Evolutionary conservation across 2,797 vertebrate genomes (phyloP), one percentile per base, ranked within the genome.

Genomic region (Artibeus lituratus): DNA sequence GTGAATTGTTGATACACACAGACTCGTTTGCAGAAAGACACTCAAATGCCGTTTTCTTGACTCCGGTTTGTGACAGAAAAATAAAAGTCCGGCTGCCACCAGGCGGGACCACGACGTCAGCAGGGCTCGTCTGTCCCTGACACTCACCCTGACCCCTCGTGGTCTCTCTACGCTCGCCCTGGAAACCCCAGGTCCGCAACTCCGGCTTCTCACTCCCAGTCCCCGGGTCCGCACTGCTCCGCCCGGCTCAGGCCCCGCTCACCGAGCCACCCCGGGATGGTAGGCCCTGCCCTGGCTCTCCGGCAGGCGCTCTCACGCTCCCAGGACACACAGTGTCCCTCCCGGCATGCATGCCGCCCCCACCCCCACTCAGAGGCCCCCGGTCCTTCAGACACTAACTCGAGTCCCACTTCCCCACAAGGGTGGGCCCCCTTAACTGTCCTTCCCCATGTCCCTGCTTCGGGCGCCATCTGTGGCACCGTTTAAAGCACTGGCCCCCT

Each of bases 381-480:
- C 18, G n/a, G 22, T 10, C 12, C 70, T n/a, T 6, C 3, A 59
- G 78, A 59, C 11, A 0, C 39, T 12, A 81, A 53, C 10, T 39
- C 83, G 22, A 39, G 4, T 32, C 65, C 47, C 70, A 12, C 51
- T 32, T 72, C 57, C 82, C 81, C 37, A 2, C 88, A 14, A 39
- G 42, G 44, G 49, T 35, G 62, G 72, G 1, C 51, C 16, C 18
- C 70, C 44, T 8, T 11, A 9, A 22, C 44, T 4, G 19, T 24
- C 35, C 59, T 53, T 2, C 47, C 51, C 1, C 21, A 0, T 0
- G 2, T 2, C 11, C 80, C 3, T 19, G 14, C 15, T 39, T 19
- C 3, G 6, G 0, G 1, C 6, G 16, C 12, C 37, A 21, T 24
- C 24, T 3, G 39, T 0, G 2, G 6, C 5, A 2, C 10, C 53